These are phyloP conservation scores for Tenualosa thibaudeaui DNA, from an alignment of 2,797 vertebrate species.

Conservation along the genomic window DNA sequence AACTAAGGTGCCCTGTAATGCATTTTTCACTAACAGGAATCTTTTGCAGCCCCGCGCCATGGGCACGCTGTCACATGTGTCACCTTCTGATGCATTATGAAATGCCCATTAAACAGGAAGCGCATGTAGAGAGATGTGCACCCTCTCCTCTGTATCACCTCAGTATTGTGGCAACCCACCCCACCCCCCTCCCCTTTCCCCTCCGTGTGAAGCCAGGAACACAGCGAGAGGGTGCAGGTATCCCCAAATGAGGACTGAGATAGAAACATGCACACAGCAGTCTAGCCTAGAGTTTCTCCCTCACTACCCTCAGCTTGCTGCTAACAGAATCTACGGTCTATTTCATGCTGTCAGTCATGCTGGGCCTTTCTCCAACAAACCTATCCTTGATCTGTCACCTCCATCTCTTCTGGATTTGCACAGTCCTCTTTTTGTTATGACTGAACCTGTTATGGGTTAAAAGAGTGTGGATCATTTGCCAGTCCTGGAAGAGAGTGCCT, in stretches of 20 bases:
- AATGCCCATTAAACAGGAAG: slow-evolving; percentile 21
- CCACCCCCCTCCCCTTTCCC: slow-evolving; percentile 11
- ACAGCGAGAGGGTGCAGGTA: neutral
- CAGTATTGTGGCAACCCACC: slow-evolving; percentile 27
- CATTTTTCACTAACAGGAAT: slow-evolving; percentile 29
- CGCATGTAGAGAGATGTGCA: slow-evolving; percentile 27
- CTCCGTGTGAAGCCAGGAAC: neutral
- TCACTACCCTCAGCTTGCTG: neutral
- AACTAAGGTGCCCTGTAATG: slow-evolving; percentile 4
- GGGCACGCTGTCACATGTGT: slow-evolving; percentile 17
- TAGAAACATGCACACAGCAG: neutral
- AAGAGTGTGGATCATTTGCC: neutral
- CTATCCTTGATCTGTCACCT: neutral
- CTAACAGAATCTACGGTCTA: neutral
- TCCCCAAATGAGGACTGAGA: neutral
- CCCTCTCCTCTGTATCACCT: slow-evolving; percentile 25
- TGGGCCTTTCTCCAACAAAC: neutral
- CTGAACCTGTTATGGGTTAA: neutral
- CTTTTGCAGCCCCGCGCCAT: neutral
- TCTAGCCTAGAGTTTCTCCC: neutral
- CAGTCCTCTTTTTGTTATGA: no score
- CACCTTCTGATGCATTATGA: slow-evolving; percentile 35
- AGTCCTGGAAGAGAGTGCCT: neutral
- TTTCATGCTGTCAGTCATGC: neutral
- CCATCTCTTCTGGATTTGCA: neutral